A percentile compares a stretch with the other conserved stretches of the same genome.
phyloP scores from a whole-genome alignment of 2,113 vertebrate genomes.

The Ellobius talpinus region DNA sequence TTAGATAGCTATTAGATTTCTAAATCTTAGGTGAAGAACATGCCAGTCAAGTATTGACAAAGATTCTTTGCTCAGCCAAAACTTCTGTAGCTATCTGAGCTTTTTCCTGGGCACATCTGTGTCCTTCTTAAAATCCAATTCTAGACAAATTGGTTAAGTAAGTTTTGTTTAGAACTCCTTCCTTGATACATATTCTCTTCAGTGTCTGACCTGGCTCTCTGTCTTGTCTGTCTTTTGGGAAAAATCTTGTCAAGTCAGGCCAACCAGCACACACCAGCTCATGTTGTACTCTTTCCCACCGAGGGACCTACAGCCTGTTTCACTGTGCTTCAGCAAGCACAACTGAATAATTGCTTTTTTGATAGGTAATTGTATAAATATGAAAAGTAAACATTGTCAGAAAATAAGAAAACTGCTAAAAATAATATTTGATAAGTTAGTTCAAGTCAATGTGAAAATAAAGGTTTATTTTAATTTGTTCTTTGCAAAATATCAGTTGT shows the following conservation, averaged over 20 bases:
- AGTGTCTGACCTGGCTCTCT: background rate
- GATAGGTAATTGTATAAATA: background rate
- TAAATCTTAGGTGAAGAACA: background rate
- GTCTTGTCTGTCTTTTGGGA: background rate
- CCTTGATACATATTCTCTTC: background rate
- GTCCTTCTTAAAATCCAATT: background rate
- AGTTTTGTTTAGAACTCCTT: background rate
- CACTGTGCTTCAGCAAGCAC: background rate
- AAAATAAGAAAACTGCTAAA: constrained; percentile 48
- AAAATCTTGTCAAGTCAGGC: background rate
- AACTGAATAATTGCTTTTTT: background rate
- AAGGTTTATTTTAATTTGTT: constrained; percentile 27
- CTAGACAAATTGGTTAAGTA: background rate
- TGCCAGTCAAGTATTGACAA: background rate
- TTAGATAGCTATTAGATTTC: background rate
- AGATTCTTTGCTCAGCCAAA: background rate
- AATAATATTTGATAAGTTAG: background rate
- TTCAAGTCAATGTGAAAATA: constrained; percentile 15
- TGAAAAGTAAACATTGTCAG: background rate
- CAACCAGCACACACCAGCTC: background rate
- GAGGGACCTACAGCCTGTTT: background rate
- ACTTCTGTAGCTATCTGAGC: background rate
- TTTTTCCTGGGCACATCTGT: background rate
- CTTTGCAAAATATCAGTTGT: constrained; percentile 31
- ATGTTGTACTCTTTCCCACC: background rate